Percentiles rank a stretch among this genome's conserved stretches.
These are phyloP conservation scores for Sciurus vulgaris DNA, from an alignment of 2,797 vertebrate genomes.

Conservation along the genomic window DNA sequence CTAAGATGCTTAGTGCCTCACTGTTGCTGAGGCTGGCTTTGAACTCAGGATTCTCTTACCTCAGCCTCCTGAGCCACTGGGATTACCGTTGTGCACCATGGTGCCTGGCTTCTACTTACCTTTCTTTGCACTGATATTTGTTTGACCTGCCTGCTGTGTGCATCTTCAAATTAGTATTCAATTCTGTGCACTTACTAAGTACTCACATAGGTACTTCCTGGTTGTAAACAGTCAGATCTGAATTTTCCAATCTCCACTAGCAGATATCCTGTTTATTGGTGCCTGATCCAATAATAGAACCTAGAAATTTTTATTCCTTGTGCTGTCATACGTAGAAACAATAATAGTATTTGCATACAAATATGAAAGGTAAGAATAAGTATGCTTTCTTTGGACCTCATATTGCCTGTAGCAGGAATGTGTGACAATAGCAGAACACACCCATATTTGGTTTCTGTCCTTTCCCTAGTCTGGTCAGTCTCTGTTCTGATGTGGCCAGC, in stretches of 20 bases:
- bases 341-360: slow-evolving; percentile 38
- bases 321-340: slow-evolving; percentile 10
- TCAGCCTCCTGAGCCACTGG: no score
- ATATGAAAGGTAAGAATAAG: slow-evolving; percentile 8
- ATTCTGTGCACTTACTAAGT: slow-evolving; percentile 22
- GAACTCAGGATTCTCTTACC: no score
- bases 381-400: background rate
- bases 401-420: background rate
- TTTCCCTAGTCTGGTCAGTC: background rate
- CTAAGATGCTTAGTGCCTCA: no score
- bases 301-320: slow-evolving; percentile 54
- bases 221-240: slow-evolving; percentile 24
- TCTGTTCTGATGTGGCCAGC: background rate
- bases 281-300: slow-evolving; percentile 63
- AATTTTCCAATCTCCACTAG: slow-evolving; percentile 61
- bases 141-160: background rate
- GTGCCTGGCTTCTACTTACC: background rate
- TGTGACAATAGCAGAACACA: background rate
- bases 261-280: slow-evolving; percentile 58
- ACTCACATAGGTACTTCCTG: slow-evolving; percentile 4
- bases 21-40: no score
- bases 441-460: background rate
- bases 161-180: slow-evolving; percentile 42
- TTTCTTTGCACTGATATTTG: background rate
- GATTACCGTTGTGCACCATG: no score